Conservation (phyloP, 1,140 invertebrate genomes). For the Pseudomyrmex dendroicus region DNA sequence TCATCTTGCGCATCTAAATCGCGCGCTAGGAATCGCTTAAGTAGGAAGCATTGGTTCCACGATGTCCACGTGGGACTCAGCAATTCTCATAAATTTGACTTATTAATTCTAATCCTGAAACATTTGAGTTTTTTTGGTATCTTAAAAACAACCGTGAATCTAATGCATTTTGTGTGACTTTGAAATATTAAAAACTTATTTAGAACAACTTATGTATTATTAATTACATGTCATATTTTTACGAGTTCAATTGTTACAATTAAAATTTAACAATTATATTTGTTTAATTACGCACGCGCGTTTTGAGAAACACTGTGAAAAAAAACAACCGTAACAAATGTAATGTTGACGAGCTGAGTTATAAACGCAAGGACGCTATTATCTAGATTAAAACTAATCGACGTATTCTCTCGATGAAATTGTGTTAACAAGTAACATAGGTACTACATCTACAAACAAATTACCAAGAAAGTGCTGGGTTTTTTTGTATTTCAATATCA, state of each 20-base stretch:
- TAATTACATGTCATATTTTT: too few relatives aligned
- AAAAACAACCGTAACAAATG: constrained; percentile 27
- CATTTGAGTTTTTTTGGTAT: not conserved
- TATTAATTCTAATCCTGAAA: not conserved
- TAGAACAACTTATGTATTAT: not conserved
- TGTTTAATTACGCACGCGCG: not conserved
- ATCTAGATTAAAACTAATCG: constrained; percentile 62
- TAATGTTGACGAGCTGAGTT: constrained; percentile 12
- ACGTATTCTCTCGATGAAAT: constrained; percentile 36
- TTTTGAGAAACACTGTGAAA: constrained; percentile 24
- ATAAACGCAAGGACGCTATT: constrained; percentile 36
- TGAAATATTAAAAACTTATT: not conserved
- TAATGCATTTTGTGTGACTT: too few relatives aligned
- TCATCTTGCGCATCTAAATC: constrained; percentile 35
- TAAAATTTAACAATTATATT: not conserved
- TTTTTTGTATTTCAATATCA: constrained; percentile 3
- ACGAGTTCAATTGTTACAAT: not conserved
- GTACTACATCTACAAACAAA: not conserved
- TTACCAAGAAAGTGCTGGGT: not conserved
- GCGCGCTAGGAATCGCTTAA: not conserved
- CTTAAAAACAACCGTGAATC: not conserved
- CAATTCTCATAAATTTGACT: constrained; percentile 25
- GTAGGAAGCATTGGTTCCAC: not conserved
- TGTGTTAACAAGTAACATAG: constrained; percentile 13
- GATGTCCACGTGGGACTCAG: not conserved